Conservation (phyloP, 2,888 invertebrate species). For the Drosophila villosipedis region DNA sequence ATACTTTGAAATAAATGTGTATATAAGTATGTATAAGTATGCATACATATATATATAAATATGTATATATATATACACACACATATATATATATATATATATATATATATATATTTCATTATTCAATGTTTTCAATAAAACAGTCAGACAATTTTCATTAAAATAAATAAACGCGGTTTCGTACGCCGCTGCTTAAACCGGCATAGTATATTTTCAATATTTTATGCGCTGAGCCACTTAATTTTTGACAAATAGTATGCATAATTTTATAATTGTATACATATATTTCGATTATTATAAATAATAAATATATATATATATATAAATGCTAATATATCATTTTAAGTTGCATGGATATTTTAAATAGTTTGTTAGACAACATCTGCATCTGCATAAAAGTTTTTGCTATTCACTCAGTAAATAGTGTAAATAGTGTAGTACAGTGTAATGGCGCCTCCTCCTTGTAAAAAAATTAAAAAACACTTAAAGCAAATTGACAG, state of each 20-base stretch:
- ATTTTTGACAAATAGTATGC: conserved; percentile 61
- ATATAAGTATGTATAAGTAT: conserved; percentile 65
- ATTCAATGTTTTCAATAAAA: conserved; percentile 71
- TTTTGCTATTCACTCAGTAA: conserved; percentile 41
- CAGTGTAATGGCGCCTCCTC: conserved; percentile 42
- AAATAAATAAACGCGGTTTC: conserved; percentile 57
- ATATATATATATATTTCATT: conserved; percentile 45
- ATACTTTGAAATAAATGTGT: conserved; percentile 62
- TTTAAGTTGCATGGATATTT: conserved; percentile 40
- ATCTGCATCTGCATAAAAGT: conserved; percentile 39
- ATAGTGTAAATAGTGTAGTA: conserved; percentile 49
- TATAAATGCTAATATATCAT: conserved; percentile 32
- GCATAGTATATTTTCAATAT: conserved; percentile 77
- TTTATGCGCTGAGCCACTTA: conserved; percentile 82
- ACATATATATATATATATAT: conserved; percentile 45
- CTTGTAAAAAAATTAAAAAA: conserved; percentile 31
- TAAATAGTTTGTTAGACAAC: conserved; percentile 46
- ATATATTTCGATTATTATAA: conserved; percentile 38
- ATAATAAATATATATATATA: conserved; percentile 27
- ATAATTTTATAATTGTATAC: conserved; percentile 43
- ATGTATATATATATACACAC: conserved; percentile 45
- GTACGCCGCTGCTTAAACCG: conserved; percentile 31
- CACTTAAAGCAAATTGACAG: conserved; percentile 62
- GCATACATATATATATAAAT: conserved; percentile 43
- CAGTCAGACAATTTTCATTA: conserved; percentile 82